Conservation (phyloP, 2,797 vertebrate species). For the Chelmon rostratus region DNA sequence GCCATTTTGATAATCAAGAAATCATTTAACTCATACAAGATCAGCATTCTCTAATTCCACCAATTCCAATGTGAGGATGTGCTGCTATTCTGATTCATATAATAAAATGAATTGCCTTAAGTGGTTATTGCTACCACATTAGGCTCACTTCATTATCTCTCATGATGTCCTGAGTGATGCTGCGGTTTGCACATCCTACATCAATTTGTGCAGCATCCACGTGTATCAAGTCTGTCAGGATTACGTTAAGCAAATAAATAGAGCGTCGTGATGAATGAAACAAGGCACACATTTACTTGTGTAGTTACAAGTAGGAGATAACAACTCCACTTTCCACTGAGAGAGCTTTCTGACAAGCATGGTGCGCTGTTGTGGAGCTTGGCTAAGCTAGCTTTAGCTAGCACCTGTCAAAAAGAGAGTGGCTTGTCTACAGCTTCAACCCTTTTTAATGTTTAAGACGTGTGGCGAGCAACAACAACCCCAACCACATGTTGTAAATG, state of each 20-base stretch:
- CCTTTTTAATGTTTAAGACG: accelerated
- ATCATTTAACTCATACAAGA: too few species aligned
- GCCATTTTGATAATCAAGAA: neutral
- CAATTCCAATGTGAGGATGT: neutral
- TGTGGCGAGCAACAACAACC: accelerated
- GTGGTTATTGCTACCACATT: neutral
- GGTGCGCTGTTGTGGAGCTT: accelerated
- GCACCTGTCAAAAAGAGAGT: neutral
- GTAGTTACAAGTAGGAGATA: accelerated
- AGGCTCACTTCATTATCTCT: neutral
- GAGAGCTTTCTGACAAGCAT: too few species aligned
- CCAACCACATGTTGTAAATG: accelerated
- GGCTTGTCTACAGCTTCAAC: accelerated
- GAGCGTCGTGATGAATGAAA: accelerated
- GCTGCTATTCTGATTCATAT: neutral
- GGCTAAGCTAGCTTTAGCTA: constrained; percentile 5
- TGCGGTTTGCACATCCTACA: neutral
- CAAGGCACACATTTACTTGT: accelerated
- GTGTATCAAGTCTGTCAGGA: neutral
- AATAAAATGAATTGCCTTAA: accelerated
- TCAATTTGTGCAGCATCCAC: constrained; percentile 12
- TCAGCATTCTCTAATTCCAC: too few species aligned
- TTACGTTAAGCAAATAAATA: accelerated
- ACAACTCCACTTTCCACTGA: accelerated
- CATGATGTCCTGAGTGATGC: too few species aligned